These are phyloP conservation scores for Platycercus adscitus DNA, from an alignment of 2,113 vertebrate genomes.

Conservation along the genomic window DNA sequence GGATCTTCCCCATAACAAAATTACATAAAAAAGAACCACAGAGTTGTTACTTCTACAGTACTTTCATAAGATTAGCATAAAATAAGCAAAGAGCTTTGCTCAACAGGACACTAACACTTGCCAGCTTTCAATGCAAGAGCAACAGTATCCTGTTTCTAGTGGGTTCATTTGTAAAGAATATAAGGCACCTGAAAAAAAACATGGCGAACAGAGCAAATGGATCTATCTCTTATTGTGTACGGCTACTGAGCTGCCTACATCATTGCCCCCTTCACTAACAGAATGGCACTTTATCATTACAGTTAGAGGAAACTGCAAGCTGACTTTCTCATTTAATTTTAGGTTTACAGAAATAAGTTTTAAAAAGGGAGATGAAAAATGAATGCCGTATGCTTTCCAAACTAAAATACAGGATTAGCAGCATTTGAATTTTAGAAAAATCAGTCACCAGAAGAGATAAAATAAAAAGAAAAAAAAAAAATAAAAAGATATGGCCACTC, in stretches of 20 bases:
- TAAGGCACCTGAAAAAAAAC: neutral
- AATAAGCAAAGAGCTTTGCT: neutral
- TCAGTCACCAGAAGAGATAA: neutral
- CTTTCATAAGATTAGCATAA: neutral
- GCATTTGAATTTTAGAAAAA: neutral
- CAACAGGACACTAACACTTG: neutral
- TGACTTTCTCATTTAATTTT: neutral
- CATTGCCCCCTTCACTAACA: neutral
- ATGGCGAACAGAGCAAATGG: neutral
- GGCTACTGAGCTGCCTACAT: neutral
- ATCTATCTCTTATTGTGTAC: accelerated
- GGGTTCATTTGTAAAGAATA: neutral
- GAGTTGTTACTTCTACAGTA: neutral
- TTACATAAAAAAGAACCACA: neutral
- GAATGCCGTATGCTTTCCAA: neutral
- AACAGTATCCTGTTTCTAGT: neutral
- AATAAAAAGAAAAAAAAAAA: neutral
- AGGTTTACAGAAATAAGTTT: neutral
- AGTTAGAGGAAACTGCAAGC: neutral
- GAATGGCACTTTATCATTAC: neutral
- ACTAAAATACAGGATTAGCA: neutral
- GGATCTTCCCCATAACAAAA: neutral
- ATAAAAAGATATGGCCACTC: neutral
- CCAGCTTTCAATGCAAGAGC: neutral
- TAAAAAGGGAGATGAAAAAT: neutral